A percentile compares a stretch with the other conserved stretches of the same genome.
Conservation (phyloP, 2,888 invertebrate genomes). For the Halictus quadricinctus region DNA sequence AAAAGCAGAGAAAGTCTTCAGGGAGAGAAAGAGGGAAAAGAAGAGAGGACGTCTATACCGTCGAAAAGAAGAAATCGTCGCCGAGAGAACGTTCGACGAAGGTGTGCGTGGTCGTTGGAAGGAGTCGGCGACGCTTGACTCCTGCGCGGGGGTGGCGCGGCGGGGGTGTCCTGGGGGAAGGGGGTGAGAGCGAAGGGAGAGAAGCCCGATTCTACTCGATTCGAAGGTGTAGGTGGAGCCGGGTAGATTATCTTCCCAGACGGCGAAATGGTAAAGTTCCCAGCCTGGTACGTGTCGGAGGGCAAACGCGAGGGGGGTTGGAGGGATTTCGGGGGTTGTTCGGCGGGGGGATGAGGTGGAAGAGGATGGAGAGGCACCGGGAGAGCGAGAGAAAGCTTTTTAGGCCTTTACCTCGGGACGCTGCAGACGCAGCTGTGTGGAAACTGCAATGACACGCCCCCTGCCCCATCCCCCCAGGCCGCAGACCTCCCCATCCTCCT, state of each 20-base stretch:
- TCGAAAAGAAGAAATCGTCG: background rate
- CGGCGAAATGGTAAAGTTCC: slow-evolving; percentile 77
- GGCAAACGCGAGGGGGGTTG: slow-evolving; percentile 51
- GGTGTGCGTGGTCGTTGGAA: background rate
- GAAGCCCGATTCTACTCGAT: slow-evolving; percentile 42
- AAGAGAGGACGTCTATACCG: background rate
- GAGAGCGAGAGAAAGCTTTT: slow-evolving; percentile 40
- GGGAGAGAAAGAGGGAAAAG: background rate
- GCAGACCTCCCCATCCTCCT: slow-evolving; percentile 21
- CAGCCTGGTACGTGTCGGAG: slow-evolving; percentile 61
- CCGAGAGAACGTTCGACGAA: background rate
- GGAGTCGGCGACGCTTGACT: background rate
- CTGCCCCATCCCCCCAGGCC: slow-evolving; percentile 37
- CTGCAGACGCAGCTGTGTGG: slow-evolving; percentile 68
- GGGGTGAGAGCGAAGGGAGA: slow-evolving; percentile 7
- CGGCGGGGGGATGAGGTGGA: background rate
- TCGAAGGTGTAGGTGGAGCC: slow-evolving; percentile 62
- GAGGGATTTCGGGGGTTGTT: slow-evolving; percentile 40
- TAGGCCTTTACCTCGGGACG: slow-evolving; percentile 55
- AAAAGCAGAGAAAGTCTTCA: background rate
- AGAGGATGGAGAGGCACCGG: slow-evolving; percentile 36
- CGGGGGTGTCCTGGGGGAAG: background rate
- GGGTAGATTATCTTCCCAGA: slow-evolving; percentile 77
- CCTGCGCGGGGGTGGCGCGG: background rate
- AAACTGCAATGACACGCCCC: slow-evolving; percentile 70